Evolutionary conservation across 2,888 invertebrate species (phyloP), one percentile per base, ranked within the genome.

Genomic region (Boloria selene): DNA sequence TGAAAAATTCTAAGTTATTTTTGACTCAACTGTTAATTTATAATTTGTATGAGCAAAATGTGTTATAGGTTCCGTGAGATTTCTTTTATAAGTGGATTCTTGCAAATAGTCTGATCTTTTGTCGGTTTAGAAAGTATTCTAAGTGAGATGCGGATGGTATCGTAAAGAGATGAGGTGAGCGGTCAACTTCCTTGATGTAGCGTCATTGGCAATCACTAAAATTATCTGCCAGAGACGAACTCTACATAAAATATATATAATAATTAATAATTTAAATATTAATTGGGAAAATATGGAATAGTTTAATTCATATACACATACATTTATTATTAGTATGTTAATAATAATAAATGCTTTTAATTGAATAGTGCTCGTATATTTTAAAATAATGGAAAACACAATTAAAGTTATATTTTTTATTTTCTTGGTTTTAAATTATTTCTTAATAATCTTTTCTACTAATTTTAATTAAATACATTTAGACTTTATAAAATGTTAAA

Each of bases 121-220:
- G 74, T 74, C 68, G 64, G 67, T 72, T 77, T 78, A 78, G 77
- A 78, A 78, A 78, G 78, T 76, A 66, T 54, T 63, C 63, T 66
- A 60, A 60, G 68, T 62, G 73, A 73, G 71, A 72, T 73, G 74
- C 72, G 71, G 71, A 71, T 73, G 74, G 78, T 78, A 78, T 78
- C 77, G 76, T 75, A 80, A 81, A 76, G 73, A 68, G 63, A 61
- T 61, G 66, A 73, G 73, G 79, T 83, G 79, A 82, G 74, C 71
- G 61, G 68, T 63, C 71, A 66, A 72, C 83, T 83, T 77, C 77
- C 78, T 79, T 76, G 73, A 71, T 75, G 75, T n/a, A 64, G 52
- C 64, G 64, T 47, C 76, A 63, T 49, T 67, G 53, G 31, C 61
- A 61, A 64, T 60, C 68, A 62, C 65, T 53, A 51, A 63, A 62